Base-by-base conservation (phyloP, 2,888 invertebrate species). In the Dicycla oo region DNA sequence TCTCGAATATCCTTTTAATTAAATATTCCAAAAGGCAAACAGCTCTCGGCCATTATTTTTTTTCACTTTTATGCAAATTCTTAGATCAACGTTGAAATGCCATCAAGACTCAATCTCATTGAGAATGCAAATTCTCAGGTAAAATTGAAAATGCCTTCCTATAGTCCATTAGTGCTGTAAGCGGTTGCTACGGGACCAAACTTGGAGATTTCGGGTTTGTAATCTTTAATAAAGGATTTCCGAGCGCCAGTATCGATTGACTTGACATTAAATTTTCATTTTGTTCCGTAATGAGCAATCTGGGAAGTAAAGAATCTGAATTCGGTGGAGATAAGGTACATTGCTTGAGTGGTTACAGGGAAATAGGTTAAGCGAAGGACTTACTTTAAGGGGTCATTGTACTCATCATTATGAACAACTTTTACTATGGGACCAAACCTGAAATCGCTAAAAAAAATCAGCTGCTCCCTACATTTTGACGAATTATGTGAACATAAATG, bases 81-180 rank as follows among this genome's bases (percentile, higher is more conserved):
- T 81, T 79, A 88, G 85, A 88, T 85, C 84, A 83, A 88, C 89
- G 85, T 80, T 75, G 82, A 84, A 84, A 78, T 73, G 86, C 88
- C 90, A 90, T 90, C 91, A 90, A 89, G 90, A 64, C 84, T 85
- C 88, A 83, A 87, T 87, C 91, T 91, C 91, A 91, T 93, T 93
- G 91, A 92, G 91, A 92, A 94, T 94, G 93, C 87, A 92, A 94
- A 94, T 93, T 85, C 87, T 23, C 87, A 89, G 91, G 91, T 92
- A 89, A 92, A 93, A 94, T 93, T 94, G 94, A 93, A 93, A 94
- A 93, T 93, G 88, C 91, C 91, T 90, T 83, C 80, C 85, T 75
- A 80, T 85, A 82, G 81, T 73, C 89, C 86, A 89, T 91, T 89
- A 90, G 86, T 83, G 86, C n/a, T 57, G 76, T 81, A 82, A 88